Conservation (phyloP, 2,797 vertebrate genomes). For the Hydrophis major region DNA sequence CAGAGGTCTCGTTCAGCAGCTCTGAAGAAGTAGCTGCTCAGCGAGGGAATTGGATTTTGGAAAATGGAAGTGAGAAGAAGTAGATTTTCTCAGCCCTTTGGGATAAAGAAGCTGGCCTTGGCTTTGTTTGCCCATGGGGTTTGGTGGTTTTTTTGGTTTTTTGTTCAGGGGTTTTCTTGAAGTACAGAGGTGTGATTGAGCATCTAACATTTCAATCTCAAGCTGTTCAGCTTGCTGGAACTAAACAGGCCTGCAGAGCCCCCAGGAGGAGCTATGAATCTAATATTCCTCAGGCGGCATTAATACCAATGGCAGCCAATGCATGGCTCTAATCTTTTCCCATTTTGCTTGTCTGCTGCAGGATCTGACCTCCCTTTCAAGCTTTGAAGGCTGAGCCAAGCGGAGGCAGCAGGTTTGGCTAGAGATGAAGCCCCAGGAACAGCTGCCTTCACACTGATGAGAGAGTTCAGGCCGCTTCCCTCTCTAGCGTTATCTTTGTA, state of each 20-base stretch:
- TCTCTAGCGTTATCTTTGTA: neutral
- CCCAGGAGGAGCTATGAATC: slow-evolving; percentile 51
- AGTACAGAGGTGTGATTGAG: neutral
- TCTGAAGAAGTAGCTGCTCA: neutral
- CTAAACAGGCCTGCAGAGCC: neutral
- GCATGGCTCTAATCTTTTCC: slow-evolving; percentile 68
- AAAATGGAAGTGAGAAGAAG: neutral
- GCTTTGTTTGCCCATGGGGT: neutral
- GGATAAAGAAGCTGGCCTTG: neutral
- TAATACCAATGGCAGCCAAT: slow-evolving; percentile 67
- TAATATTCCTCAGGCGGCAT: slow-evolving; percentile 59
- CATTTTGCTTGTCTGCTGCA: slow-evolving; percentile 55
- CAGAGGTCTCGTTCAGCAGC: neutral
- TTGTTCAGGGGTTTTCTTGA: neutral
- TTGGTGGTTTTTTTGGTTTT: neutral
- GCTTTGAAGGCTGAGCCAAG: slow-evolving; percentile 41
- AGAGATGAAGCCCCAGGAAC: neutral
- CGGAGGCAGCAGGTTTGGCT: neutral
- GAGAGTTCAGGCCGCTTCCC: neutral
- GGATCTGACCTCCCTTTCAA: slow-evolving; percentile 54
- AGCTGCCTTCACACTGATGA: neutral
- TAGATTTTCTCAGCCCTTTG: neutral
- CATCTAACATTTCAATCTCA: slow-evolving; percentile 16
- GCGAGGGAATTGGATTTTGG: neutral
- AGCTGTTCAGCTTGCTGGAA: slow-evolving; percentile 4